Percentiles rank a stretch among this genome's conserved stretches.
Conservation (phyloP, 2,797 vertebrate species). For the Leptatherina wallacei region DNA sequence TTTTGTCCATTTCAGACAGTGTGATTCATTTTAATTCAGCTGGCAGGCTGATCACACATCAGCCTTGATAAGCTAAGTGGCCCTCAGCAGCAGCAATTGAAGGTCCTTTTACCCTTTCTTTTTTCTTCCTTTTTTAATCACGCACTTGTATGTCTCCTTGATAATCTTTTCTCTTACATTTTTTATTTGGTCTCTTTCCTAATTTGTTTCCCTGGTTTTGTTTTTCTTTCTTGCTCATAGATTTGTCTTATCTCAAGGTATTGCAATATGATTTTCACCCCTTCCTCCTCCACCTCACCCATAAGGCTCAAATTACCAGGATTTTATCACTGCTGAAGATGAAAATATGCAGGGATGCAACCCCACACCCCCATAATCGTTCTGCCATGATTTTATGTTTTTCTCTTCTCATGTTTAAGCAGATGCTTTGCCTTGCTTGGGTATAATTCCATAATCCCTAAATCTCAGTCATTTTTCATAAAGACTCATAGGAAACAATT, state of each 20-base stretch:
- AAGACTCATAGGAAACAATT: constrained; percentile 91
- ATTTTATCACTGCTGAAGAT: constrained; percentile 69
- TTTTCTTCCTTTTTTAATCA: constrained; percentile 42
- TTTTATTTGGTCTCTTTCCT: constrained; percentile 34
- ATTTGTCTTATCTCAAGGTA: constrained; percentile 58
- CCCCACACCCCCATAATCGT: constrained; percentile 33
- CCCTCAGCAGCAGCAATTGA: constrained; percentile 71
- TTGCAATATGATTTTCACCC: constrained; percentile 51
- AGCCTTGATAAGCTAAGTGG: constrained; percentile 76
- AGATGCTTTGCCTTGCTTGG: constrained; percentile 86
- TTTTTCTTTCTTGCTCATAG: constrained; percentile 39
- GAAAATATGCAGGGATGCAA: constrained; percentile 60
- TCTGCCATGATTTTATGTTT: constrained; percentile 67
- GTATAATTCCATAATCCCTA: constrained; percentile 91
- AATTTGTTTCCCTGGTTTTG: constrained; percentile 57
- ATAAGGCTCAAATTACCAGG: constrained; percentile 73
- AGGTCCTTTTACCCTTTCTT: constrained; percentile 60
- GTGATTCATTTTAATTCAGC: constrained; percentile 75
- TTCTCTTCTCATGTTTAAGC: constrained; percentile 74
- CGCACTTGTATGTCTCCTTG: constrained; percentile 58
- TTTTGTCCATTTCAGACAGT: constrained; percentile 64
- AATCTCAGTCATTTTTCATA: constrained; percentile 91
- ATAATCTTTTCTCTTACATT: constrained; percentile 48
- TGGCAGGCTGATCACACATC: constrained; percentile 69
- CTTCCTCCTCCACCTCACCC: constrained; percentile 41